phyloP scores from a whole-genome alignment of 2,888 invertebrate genomes.

The Onchidella celtica region DNA sequence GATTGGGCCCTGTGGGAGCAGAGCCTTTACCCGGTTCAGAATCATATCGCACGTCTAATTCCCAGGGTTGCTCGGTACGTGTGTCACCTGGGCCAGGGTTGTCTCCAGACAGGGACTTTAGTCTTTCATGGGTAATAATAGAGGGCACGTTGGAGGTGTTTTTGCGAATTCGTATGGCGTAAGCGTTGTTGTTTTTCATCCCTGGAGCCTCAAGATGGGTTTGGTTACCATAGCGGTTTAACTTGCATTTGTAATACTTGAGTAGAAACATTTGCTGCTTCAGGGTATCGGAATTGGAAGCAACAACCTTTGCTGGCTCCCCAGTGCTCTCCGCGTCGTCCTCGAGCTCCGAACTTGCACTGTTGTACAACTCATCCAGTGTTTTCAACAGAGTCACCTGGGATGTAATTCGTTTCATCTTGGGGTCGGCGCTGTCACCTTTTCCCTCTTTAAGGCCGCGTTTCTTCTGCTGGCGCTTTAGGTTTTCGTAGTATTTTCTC shows the following conservation, averaged over 20 bases:
- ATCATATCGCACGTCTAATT: not conserved
- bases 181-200: not conserved
- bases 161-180: conserved; percentile 6
- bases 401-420: conserved; percentile 7
- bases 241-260: conserved; percentile 21
- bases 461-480: not conserved
- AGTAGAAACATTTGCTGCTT: conserved; percentile 3
- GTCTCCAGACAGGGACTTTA: conserved; percentile 25
- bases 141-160: conserved; percentile 15
- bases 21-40: too few relatives aligned
- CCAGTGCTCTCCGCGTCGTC: not conserved
- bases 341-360: not conserved
- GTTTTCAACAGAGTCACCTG: conserved; percentile 41
- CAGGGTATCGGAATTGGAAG: too few relatives aligned
- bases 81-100: too few relatives aligned
- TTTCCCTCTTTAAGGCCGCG: not conserved
- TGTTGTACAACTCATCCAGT: conserved; percentile 19
- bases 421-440: not conserved
- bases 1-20: not conserved
- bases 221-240: not conserved
- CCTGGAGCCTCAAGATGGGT: not conserved
- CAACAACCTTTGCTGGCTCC: not conserved
- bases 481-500: conserved; percentile 17
- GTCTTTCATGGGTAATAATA: conserved; percentile 5
- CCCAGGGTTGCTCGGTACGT: not conserved